Percentiles rank a stretch among this genome's conserved stretches.
phyloP scores from a whole-genome alignment of 2,888 invertebrate species.

The Heteromurus nitidus region DNA sequence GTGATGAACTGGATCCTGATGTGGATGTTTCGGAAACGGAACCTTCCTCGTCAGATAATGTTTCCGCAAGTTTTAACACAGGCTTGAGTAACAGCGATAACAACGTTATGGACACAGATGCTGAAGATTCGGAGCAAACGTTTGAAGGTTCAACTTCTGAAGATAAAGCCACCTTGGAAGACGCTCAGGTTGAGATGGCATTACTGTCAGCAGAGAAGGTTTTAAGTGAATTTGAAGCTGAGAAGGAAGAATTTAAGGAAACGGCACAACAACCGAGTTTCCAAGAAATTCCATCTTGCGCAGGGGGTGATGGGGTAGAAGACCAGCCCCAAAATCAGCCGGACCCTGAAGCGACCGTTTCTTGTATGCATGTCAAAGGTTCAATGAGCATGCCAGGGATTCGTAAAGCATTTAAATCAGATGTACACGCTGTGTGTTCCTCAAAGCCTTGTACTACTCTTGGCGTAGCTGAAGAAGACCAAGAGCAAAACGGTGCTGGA shows the following conservation, averaged over 20 bases:
- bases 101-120: conserved; percentile 57
- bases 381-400: conserved; percentile 61
- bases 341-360: background rate
- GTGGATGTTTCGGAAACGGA: conserved; percentile 57
- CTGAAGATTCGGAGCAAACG: conserved; percentile 53
- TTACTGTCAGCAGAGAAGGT: too few species aligned
- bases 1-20: conserved; percentile 44
- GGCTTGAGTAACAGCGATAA: conserved; percentile 35
- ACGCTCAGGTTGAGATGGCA: background rate
- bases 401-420: conserved; percentile 62
- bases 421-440: conserved; percentile 44
- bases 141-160: conserved; percentile 24
- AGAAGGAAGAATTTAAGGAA: background rate
- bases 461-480: background rate
- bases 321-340: conserved; percentile 19
- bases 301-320: conserved; percentile 27
- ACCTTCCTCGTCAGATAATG: conserved; percentile 50
- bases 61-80: conserved; percentile 41
- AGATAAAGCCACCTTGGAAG: too few species aligned
- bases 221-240: too few species aligned
- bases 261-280: background rate
- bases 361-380: conserved; percentile 55
- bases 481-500: conserved; percentile 32
- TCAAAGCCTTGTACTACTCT: conserved; percentile 38
- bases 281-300: background rate